Base-by-base conservation (phyloP, 2,113 vertebrate genomes). In the Perca schrenkii region DNA sequence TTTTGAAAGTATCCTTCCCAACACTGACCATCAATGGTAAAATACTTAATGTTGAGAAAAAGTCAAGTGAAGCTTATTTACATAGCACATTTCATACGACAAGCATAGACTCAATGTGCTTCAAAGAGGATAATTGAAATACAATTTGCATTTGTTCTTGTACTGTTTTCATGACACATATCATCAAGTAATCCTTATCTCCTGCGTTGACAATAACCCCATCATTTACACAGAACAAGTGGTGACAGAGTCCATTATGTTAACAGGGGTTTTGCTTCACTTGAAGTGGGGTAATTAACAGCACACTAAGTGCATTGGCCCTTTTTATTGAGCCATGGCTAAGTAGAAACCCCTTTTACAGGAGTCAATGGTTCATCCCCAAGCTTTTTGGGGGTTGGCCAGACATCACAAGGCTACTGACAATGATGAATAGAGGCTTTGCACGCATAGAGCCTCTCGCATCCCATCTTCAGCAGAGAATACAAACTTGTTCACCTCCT, bases 351-450 rank as follows among this genome's bases (percentile, higher is more conserved):
- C 86, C 79, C 80, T 90, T 92, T 91, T 83, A 91, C 85, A 79
- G 84, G 85, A 94, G 83, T 91, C 88, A 88, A 71, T 88, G 90
- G 86, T 86, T 90, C 89, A 89, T 92, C 82, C 76, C 19, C 11
- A 3, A 82, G 82, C 81, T 83, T 90, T 71, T 74, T 67, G 74
- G 74, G 83, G 77, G 77, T 72, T 85, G 63, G 89, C 88, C 88
- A 87, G 87, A 91, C 86, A 89, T 88, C 89, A 91, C 77, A 88
- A 79, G 80, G 52, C 81, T 53, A 60, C 84, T 89, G 90, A 93
- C 88, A 92, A 28, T 91, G 93, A 94, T 85, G 78, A 82, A 94
- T 94, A 81, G 73, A 73, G 11, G 49, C 83, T 90, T 90, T 87
- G 88, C 91, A 92, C 70, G 89, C 89, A 89, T 11, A 52, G 69